A percentile compares a stretch with the other conserved stretches of the same genome.
phyloP scores from a whole-genome alignment of 2,888 invertebrate genomes.

The Unio delphinus region DNA sequence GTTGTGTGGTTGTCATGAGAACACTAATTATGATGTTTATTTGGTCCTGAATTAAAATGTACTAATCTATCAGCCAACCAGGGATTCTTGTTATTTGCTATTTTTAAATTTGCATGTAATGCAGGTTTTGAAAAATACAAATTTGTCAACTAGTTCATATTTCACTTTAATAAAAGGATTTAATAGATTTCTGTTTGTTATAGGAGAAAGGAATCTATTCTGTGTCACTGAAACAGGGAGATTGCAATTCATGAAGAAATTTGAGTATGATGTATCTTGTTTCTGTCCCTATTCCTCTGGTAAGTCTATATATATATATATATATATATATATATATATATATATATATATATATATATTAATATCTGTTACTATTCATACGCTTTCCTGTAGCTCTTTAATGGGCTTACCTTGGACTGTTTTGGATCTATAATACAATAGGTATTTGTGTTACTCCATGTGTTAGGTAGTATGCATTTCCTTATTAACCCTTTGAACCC shows the following conservation, averaged over 20 bases:
- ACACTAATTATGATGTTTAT: too few species aligned
- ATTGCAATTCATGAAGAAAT: conserved; percentile 85
- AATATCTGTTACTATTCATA: not conserved
- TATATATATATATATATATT: too few species aligned
- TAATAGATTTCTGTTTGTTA: conserved; percentile 10
- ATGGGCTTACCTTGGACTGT: too few species aligned
- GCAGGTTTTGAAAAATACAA: conserved; percentile 33
- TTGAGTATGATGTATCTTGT: conserved; percentile 83
- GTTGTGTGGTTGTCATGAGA: too few species aligned
- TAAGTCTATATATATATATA: conserved; percentile 28
- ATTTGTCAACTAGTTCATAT: not conserved
- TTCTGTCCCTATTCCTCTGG: conserved; percentile 61
- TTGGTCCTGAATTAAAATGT: too few species aligned
- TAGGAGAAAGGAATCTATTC: conserved; percentile 84
- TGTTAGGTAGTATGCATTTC: too few species aligned
- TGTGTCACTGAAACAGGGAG: conserved; percentile 80
- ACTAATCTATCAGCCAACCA: not conserved
- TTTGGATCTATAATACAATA: too few species aligned
- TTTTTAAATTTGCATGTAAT: not conserved
- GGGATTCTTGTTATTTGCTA: not conserved
- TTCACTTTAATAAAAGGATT: not conserved
- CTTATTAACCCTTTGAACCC: too few species aligned
- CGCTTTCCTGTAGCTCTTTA: not conserved
- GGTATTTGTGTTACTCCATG: too few species aligned
- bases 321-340: too few species aligned